Evolutionary conservation across 2,888 invertebrate genomes (phyloP), one percentile per base, ranked within the genome.

Genomic region (Heliconius cydno): DNA sequence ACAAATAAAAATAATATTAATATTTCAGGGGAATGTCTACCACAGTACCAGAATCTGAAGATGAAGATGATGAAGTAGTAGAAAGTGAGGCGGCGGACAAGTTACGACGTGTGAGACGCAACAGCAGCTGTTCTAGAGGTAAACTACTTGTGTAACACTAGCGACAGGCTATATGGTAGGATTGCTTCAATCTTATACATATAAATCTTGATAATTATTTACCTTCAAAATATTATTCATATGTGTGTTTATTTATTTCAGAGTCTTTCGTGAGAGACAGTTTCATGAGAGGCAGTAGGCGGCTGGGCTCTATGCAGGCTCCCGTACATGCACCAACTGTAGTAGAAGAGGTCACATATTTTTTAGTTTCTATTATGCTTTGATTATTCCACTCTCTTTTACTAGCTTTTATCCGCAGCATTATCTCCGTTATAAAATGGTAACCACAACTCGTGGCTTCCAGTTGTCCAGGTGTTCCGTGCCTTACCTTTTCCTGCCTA

Each of bases 251-350:
- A 60, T 60, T 60, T 10, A n/a, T 60, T 60, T 60, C 86, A 90
- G 90, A 85, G 41, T 88, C 88, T 1, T 77, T 85, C 46, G 79
- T 79, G 0, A 85, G 90, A 72, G 88, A 85, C 78, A 87, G 82
- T 22, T 85, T 89, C 76, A 65, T 86, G 3, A 90, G 93, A 67
- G 86, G 87, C 79, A 91, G 92, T 70, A 77, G 83, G 1, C 88
- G 92, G 0, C 72, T 90, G 52, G 88, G 89, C 7, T 83, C 87
- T 0, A 81, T 88, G 38, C 83, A 86, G 6, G 82, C 88, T 0
- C 85, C 86, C 1, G 87, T 70, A 46, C 41, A 70, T 41, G n/a
- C 41, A 46, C 28, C 70, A 19, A 57, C 41, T 10, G 34, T 68
- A 9, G 38, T 52, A 57, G 68, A 77, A 19, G 68, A 77, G 25